A percentile compares a stretch with the other conserved stretches of the same genome.
These are phyloP conservation scores for Drosophila melanica DNA, from an alignment of 1,140 invertebrate genomes.

Conservation along the genomic window DNA sequence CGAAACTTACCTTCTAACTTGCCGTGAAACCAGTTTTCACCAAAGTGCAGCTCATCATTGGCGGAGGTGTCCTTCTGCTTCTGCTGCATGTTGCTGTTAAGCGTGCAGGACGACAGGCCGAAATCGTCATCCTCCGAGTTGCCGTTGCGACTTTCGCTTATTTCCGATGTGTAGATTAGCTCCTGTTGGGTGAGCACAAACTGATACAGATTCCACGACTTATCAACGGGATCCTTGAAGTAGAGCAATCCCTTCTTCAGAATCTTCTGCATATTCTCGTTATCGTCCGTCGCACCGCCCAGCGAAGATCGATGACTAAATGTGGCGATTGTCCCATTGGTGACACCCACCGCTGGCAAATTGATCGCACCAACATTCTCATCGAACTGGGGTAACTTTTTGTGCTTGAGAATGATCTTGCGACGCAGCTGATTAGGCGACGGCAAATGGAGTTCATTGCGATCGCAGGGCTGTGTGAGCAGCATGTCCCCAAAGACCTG, in stretches of 20 bases:
- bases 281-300: slow-evolving; percentile 80
- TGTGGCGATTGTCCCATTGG: slow-evolving; percentile 45
- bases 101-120: slow-evolving; percentile 45
- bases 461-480: slow-evolving; percentile 91
- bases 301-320: slow-evolving; percentile 62
- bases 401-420: slow-evolving; percentile 96
- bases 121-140: slow-evolving; percentile 86
- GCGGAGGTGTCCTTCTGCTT: slow-evolving; percentile 77
- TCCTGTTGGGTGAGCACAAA: slow-evolving; percentile 96
- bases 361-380: slow-evolving; percentile 84
- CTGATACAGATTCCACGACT: slow-evolving; percentile 97
- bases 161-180: slow-evolving; percentile 90
- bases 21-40: slow-evolving; percentile 98
- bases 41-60: slow-evolving; percentile 95
- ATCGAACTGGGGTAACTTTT: slow-evolving; percentile 94
- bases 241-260: slow-evolving; percentile 96
- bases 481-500: slow-evolving; percentile 95
- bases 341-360: slow-evolving; percentile 31
- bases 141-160: slow-evolving; percentile 85
- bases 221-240: slow-evolving; percentile 94
- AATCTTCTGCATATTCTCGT: slow-evolving; percentile 94
- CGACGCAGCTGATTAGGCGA: slow-evolving; percentile 92
- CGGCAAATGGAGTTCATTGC: slow-evolving; percentile 92
- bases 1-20: slow-evolving; percentile 87
- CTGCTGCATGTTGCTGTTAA: slow-evolving; percentile 69